Evolutionary conservation across 2,888 invertebrate genomes (phyloP), one percentile per base, ranked within the genome.

Genomic region (Ommatoiulus sabulosus): DNA sequence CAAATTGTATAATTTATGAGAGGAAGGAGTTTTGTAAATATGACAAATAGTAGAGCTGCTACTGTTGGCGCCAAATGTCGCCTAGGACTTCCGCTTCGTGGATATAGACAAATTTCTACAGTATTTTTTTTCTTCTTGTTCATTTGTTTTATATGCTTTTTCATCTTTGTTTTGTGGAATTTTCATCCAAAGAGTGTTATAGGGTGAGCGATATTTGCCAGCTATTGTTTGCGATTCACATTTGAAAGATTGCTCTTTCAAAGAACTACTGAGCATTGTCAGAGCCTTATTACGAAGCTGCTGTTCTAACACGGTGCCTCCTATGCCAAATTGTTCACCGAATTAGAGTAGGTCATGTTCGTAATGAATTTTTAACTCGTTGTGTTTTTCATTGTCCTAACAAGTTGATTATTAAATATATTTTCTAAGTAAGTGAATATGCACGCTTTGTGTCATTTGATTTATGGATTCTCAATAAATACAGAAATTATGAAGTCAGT

Each of bases 381-480:
- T 57, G 6, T 52, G 57, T 57, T 57, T 57, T 57, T 57, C 57
- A 57, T 57, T 57, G 57, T 57, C 57, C 57, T 57, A 57, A 57
- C 57, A 57, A 57, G 57, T 57, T 57, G 57, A 57, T 17, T 57
- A 57, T 57, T 57, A 57, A 57, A 57, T 57, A 57, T 57, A 57
- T 57, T 57, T 57, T 57, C 57, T 57, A 57, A 57, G 52, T 52
- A 52, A 52, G 57, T 17, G 46, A 46, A 12, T 12, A 12, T 57
- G 57, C 4, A 0, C 10, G 17, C 57, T 7, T 17, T 57, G 10
- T 57, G 4, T 15, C 57, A 17, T 57, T 57, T 57, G 17, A 57
- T 57, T 57, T 57, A 57, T 15, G 57, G 17, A 15, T 57, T 12
- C 12, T 15, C 17, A 57, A 5, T 12, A 57, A 17, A 57, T 12